Evolutionary conservation across 1,140 invertebrate species (phyloP).

Genomic region (Catajapyx aquilonaris): DNA sequence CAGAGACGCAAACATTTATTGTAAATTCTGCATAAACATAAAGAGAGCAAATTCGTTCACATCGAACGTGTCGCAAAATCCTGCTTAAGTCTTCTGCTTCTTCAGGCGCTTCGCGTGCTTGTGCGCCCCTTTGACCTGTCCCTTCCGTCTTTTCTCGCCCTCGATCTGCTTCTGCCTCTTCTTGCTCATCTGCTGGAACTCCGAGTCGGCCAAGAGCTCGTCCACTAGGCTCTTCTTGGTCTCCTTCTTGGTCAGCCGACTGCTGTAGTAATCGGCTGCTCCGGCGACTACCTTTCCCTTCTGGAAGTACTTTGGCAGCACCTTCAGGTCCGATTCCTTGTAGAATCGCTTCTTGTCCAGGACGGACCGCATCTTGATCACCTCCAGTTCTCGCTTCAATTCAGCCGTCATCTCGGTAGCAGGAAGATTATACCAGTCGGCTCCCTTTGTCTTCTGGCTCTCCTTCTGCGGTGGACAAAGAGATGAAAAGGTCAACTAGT

Average conservation of each 20-base stretch:
- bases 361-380: slow-evolving; percentile 78
- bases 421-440: slow-evolving; percentile 67
- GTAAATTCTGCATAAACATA: too few relatives aligned
- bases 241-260: slow-evolving; percentile 58
- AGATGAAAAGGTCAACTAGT: too few relatives aligned
- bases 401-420: slow-evolving; percentile 76
- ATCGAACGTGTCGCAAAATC: too few relatives aligned
- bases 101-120: slow-evolving; percentile 27
- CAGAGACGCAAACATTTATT: too few relatives aligned
- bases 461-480: too few relatives aligned
- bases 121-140: slow-evolving; percentile 28
- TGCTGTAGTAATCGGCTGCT: slow-evolving; percentile 32
- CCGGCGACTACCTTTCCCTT: slow-evolving; percentile 27
- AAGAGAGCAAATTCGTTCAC: too few relatives aligned
- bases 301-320: slow-evolving; percentile 80
- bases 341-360: slow-evolving; percentile 85
- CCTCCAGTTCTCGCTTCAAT: slow-evolving; percentile 59
- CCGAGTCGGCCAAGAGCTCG: slow-evolving; percentile 70
- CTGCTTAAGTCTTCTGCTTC: slow-evolving; percentile 24
- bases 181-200: slow-evolving; percentile 69
- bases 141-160: slow-evolving; percentile 40
- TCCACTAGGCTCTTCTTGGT: slow-evolving; percentile 77
- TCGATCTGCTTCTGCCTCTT: slow-evolving; percentile 59
- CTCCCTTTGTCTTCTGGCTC: slow-evolving; percentile 69
- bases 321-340: slow-evolving; percentile 72